Evolutionary conservation across 2,113 vertebrate genomes (phyloP).

Genomic region (Tupaia chinensis): DNA sequence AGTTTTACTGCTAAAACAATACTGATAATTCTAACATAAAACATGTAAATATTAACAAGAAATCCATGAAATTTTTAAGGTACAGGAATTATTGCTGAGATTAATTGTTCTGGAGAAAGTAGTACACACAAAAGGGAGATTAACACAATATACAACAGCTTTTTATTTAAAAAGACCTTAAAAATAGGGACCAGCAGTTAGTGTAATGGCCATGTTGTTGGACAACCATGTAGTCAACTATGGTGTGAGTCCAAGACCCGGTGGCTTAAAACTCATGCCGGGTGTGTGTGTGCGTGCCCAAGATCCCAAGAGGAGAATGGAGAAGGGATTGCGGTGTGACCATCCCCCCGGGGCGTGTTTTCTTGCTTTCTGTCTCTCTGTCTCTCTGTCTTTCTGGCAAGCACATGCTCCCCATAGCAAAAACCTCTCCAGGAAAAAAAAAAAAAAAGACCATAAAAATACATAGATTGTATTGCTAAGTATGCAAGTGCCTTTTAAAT

Average conservation of each 20-base stretch:
- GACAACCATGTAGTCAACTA: no score
- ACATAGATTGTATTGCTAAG: not conserved
- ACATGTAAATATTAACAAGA: slow-evolving; percentile 39
- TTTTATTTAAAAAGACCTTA: not conserved
- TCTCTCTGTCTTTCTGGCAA: no score
- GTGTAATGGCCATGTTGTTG: no score
- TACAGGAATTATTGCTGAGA: slow-evolving; percentile 39
- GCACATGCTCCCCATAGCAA: no score
- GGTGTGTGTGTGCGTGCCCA: no score
- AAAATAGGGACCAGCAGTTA: not conserved
- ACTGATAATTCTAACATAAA: not conserved
- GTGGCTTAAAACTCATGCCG: no score
- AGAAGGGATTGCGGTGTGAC: no score
- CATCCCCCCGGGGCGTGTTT: no score
- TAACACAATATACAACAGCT: slow-evolving; percentile 17
- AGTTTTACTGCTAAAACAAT: slow-evolving; percentile 16
- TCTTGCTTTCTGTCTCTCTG: no score
- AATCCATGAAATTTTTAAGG: slow-evolving; percentile 15
- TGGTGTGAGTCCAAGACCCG: no score
- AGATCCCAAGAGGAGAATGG: no score
- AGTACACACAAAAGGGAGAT: not conserved
- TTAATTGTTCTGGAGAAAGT: not conserved
- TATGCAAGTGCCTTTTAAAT: not conserved
- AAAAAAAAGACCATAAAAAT: slow-evolving; percentile 24
- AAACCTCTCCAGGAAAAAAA: no score